phyloP scores from a whole-genome alignment of 2,888 invertebrate genomes.

The Tenthredo scrophulariae region DNA sequence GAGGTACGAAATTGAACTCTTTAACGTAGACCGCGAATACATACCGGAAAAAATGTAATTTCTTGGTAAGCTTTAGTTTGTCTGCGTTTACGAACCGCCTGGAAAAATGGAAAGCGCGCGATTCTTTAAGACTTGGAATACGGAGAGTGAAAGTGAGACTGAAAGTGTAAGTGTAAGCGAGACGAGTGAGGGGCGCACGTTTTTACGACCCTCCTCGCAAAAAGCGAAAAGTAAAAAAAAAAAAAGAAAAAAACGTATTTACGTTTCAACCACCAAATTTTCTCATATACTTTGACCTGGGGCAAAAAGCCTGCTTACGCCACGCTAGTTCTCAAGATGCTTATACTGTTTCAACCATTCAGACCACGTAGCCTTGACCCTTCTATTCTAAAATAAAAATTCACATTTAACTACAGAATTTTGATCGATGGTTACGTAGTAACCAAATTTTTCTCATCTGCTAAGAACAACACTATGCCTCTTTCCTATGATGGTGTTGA shows the following conservation, averaged over 20 bases:
- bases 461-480: background rate
- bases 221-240: slow-evolving; percentile 21
- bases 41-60: slow-evolving; percentile 46
- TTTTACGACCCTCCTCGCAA: slow-evolving; percentile 42
- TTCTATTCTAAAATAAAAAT: slow-evolving; percentile 3
- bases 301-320: slow-evolving; percentile 1
- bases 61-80: slow-evolving; percentile 38
- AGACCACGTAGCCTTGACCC: background rate
- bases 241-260: slow-evolving; percentile 31
- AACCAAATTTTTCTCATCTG: background rate
- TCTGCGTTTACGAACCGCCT: slow-evolving; percentile 40
- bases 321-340: slow-evolving; percentile 9
- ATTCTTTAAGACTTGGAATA: slow-evolving; percentile 34
- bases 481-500: background rate
- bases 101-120: slow-evolving; percentile 32
- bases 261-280: slow-evolving; percentile 48
- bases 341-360: background rate
- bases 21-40: slow-evolving; percentile 41
- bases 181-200: slow-evolving; percentile 27
- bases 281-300: slow-evolving; percentile 18
- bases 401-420: background rate
- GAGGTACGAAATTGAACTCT: slow-evolving; percentile 40
- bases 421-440: background rate
- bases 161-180: slow-evolving; percentile 29
- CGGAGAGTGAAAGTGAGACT: slow-evolving; percentile 39